Conservation (phyloP, 2,888 invertebrate species). For the Phania funesta region DNA sequence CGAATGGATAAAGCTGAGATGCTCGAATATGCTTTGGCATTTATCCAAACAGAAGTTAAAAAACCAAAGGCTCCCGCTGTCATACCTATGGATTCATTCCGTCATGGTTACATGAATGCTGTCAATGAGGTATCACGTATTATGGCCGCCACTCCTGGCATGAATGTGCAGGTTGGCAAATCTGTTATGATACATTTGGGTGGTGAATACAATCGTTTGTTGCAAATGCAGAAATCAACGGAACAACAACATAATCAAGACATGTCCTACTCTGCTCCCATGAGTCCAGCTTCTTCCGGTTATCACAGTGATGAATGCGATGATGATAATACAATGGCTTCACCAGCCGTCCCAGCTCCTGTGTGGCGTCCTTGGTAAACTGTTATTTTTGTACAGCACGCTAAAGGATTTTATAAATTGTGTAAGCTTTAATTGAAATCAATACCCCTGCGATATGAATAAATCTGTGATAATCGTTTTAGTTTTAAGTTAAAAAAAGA, state of each 20-base stretch:
- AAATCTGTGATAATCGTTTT: conserved; percentile 62
- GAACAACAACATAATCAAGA: conserved; percentile 14
- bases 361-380: conserved; percentile 68
- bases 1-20: conserved; percentile 95
- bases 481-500: conserved; percentile 52
- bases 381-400: background rate
- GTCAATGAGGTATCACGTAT: conserved; percentile 93
- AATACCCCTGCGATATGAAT: conserved; percentile 51
- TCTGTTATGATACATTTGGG: conserved; percentile 94
- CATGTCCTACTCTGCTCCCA: conserved; percentile 65
- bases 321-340: conserved; percentile 58
- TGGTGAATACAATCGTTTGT: conserved; percentile 85
- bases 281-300: conserved; percentile 79
- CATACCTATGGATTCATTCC: conserved; percentile 85
- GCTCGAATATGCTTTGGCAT: conserved; percentile 91
- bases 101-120: conserved; percentile 93
- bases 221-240: conserved; percentile 62
- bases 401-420: background rate
- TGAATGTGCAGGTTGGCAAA: conserved; percentile 91
- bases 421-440: conserved; percentile 51
- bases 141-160: conserved; percentile 90
- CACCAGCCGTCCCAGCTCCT: conserved; percentile 53
- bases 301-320: conserved; percentile 76
- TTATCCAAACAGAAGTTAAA: conserved; percentile 83
- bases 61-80: conserved; percentile 83